Conservation (phyloP, 2,888 invertebrate genomes). For the Phaedon cochleariae region DNA sequence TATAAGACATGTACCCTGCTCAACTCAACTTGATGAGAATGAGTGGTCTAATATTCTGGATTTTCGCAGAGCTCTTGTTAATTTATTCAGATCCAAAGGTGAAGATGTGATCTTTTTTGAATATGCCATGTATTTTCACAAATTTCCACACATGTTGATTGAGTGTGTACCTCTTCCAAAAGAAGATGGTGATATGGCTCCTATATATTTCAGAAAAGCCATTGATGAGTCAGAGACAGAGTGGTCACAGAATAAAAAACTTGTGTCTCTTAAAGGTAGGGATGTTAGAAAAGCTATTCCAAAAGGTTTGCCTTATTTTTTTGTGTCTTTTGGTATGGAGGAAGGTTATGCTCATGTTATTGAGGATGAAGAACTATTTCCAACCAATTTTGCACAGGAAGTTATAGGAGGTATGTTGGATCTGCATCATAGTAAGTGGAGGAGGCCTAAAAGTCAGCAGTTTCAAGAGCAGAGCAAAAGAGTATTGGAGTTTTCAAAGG, state of each 20-base stretch:
- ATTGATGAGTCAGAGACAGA: conserved; percentile 93
- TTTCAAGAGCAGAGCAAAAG: conserved; percentile 80
- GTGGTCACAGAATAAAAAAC: conserved; percentile 95
- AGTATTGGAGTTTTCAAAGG: conserved; percentile 75
- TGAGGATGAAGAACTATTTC: conserved; percentile 90
- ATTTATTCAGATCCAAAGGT: conserved; percentile 76
- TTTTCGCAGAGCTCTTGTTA: conserved; percentile 79
- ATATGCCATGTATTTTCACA: conserved; percentile 76
- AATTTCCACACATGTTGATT: conserved; percentile 81
- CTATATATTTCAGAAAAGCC: conserved; percentile 98
- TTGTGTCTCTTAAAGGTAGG: conserved; percentile 74
- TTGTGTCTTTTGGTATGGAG: conserved; percentile 90
- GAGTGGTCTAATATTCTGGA: conserved; percentile 88
- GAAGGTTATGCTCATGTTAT: conserved; percentile 97
- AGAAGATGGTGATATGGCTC: conserved; percentile 86
- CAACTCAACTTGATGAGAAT: conserved; percentile 91
- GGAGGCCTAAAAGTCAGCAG: conserved; percentile 79
- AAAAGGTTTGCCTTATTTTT: conserved; percentile 93
- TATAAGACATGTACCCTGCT: conserved; percentile 80
- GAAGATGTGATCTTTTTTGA: conserved; percentile 92
- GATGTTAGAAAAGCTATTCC: conserved; percentile 85
- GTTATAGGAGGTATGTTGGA: conserved; percentile 95
- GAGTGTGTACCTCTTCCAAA: conserved; percentile 89
- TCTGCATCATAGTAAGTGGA: conserved; percentile 84
- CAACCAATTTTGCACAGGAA: conserved; percentile 92